Evolutionary conservation across 2,797 vertebrate species (phyloP).

Genomic region (Choloepus didactylus): DNA sequence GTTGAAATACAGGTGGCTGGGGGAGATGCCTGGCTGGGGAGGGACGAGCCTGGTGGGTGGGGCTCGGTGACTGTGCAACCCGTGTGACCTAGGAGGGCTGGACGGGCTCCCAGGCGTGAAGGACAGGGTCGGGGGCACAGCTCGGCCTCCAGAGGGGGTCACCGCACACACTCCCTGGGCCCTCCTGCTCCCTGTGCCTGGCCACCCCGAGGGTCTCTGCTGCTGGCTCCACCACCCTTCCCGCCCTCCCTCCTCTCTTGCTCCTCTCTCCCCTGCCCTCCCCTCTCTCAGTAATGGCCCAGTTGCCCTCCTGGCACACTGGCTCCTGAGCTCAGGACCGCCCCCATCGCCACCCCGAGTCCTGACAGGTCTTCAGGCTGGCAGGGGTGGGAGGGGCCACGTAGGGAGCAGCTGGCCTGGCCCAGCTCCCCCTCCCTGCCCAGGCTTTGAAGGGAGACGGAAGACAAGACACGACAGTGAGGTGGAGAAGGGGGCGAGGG

Average conservation of each 20-base stretch:
- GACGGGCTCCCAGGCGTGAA: too few species aligned
- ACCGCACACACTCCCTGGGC: too few species aligned
- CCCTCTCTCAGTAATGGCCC: neutral
- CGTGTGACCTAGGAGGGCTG: too few species aligned
- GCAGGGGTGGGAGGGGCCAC: neutral
- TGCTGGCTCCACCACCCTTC: neutral
- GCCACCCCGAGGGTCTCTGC: neutral
- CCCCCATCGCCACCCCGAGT: neutral
- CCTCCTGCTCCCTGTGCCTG: neutral
- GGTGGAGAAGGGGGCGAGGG: too few species aligned
- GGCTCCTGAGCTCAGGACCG: neutral
- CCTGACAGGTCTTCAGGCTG: neutral
- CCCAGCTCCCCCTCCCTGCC: too few species aligned
- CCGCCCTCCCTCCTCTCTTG: neutral
- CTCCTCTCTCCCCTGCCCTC: neutral
- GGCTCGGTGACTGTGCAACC: too few species aligned
- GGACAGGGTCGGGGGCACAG: too few species aligned
- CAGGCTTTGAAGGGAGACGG: too few species aligned
- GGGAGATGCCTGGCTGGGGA: neutral
- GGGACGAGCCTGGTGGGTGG: neutral
- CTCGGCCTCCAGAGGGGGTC: too few species aligned
- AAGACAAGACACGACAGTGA: too few species aligned
- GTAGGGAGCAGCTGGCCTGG: neutral
- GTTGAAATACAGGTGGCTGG: too few species aligned
- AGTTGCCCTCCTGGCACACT: neutral